These are phyloP conservation scores for Oncorhynchus nerka DNA, from an alignment of 2,113 vertebrate species.

Conservation along the genomic window DNA sequence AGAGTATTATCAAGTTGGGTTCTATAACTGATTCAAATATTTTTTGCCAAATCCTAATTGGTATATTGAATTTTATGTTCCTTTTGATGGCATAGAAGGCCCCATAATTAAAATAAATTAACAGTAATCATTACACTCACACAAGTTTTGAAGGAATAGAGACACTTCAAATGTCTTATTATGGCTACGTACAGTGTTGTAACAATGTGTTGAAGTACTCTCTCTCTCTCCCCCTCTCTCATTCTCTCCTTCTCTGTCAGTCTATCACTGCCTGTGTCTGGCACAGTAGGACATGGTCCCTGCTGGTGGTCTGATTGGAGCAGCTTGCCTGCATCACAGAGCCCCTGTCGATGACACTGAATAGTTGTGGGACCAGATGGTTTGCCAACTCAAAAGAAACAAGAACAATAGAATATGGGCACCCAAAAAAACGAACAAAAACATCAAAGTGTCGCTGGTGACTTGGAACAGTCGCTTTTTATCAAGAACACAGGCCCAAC, in stretches of 20 bases:
- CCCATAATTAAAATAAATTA: too few relatives aligned
- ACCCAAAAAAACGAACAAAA: not conserved
- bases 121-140: too few relatives aligned
- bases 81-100: too few relatives aligned
- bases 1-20: not conserved
- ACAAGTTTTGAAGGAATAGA: too few relatives aligned
- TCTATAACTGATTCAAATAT: too few relatives aligned
- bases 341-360: not conserved
- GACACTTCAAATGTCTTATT: too few relatives aligned
- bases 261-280: not conserved
- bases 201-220: too few relatives aligned
- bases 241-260: not conserved
- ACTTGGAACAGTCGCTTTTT: conserved; percentile 21
- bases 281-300: not conserved
- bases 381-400: conserved; percentile 25
- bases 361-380: conserved; percentile 44
- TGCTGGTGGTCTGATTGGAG: not conserved
- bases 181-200: too few relatives aligned
- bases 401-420: conserved; percentile 18
- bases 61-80: too few relatives aligned
- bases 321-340: conserved; percentile 15
- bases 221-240: too few relatives aligned
- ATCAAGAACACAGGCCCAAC: conserved; percentile 5
- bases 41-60: too few relatives aligned
- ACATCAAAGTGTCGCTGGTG: conserved; percentile 24